Conservation (phyloP, 2,113 vertebrate species). For the Zosterops japonicus region DNA sequence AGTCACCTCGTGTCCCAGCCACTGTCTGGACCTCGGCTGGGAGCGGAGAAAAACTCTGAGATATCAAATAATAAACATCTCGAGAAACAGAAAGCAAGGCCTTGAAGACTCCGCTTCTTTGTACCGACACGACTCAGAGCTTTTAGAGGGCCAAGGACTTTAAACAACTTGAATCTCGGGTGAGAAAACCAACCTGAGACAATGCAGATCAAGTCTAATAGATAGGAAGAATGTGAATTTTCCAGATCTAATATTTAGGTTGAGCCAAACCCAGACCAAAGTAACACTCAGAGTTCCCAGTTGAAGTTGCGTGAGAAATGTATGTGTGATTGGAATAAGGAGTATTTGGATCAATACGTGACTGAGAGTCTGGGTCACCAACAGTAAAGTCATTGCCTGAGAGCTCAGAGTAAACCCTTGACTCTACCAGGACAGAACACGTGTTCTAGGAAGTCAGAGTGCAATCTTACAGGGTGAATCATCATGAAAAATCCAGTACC, state of each 20-base stretch:
- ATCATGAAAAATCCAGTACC: slow-evolving; percentile 26
- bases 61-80: no score
- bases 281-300: background rate
- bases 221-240: background rate
- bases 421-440: background rate
- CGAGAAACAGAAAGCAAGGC: no score
- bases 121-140: no score
- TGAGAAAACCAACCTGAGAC: no score
- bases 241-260: background rate
- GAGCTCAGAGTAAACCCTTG: background rate
- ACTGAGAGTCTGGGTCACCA: background rate
- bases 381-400: background rate
- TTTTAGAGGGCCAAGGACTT: no score
- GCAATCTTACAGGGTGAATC: background rate
- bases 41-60: no score
- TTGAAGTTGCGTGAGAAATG: background rate
- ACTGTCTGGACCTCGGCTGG: no score
- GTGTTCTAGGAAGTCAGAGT: background rate
- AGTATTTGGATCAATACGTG: background rate
- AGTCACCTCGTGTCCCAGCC: no score
- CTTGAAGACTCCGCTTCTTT: no score
- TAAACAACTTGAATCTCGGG: no score
- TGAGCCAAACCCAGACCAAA: background rate
- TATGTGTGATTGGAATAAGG: background rate
- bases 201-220: background rate